phyloP scores from a whole-genome alignment of 2,888 invertebrate species.

The Drosophila parthenogenetica region DNA sequence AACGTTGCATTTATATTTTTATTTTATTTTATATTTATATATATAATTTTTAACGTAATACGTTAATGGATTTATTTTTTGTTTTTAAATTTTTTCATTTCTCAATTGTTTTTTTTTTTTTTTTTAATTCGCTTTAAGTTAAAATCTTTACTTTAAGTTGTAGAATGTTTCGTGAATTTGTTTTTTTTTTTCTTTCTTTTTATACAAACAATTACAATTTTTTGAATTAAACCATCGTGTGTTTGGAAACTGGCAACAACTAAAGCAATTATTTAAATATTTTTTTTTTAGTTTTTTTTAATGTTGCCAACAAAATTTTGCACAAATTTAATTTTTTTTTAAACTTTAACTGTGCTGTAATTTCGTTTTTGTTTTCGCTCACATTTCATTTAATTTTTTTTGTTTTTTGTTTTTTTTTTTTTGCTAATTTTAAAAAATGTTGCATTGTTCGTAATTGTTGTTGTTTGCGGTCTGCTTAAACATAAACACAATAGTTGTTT shows the following conservation, averaged over 20 bases:
- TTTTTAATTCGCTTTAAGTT: conserved; percentile 56
- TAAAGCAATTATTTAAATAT: background rate
- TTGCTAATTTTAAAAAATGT: conserved; percentile 29
- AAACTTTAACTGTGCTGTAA: conserved; percentile 47
- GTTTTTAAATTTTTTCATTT: conserved; percentile 16
- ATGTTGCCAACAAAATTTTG: too few species aligned
- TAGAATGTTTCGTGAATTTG: conserved; percentile 64
- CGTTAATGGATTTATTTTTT: conserved; percentile 46
- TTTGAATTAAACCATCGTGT: conserved; percentile 32
- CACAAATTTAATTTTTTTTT: conserved; percentile 14
- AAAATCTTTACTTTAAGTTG: conserved; percentile 66
- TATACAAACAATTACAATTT: conserved; percentile 61
- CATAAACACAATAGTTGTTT: conserved; percentile 17
- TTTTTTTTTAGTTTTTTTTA: conserved; percentile 5
- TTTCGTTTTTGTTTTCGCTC: conserved; percentile 19
- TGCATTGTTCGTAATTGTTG: conserved; percentile 6
- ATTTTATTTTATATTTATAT: conserved; percentile 35
- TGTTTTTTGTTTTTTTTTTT: conserved; percentile 21
- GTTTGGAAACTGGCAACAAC: conserved; percentile 28
- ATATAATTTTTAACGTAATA: conserved; percentile 56
- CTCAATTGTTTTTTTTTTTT: conserved; percentile 7
- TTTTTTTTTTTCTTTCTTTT: conserved; percentile 28
- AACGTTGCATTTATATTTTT: conserved; percentile 57
- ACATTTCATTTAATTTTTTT: conserved; percentile 19
- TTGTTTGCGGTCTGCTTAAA: conserved; percentile 2